These are phyloP conservation scores for Alligator mississippiensis DNA, from an alignment of 2,113 vertebrate species.

Conservation along the genomic window DNA sequence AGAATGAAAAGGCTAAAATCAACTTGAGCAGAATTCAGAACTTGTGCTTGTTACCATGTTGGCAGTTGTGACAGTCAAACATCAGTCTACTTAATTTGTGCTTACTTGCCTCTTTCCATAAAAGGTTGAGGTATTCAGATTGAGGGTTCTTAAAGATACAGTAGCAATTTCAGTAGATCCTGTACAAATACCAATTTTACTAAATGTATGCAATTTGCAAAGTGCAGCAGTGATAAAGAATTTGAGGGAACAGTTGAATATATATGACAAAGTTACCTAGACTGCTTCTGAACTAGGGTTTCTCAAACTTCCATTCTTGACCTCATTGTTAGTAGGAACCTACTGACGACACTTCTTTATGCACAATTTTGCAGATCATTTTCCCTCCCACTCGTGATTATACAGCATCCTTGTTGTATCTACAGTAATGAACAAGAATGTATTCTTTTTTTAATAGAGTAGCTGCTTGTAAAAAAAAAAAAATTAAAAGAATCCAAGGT, in stretches of 20 bases:
- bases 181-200: neutral
- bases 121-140: slow-evolving; percentile 79
- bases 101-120: slow-evolving; percentile 70
- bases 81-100: slow-evolving; percentile 53
- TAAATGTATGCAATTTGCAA: neutral
- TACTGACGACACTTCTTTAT: neutral
- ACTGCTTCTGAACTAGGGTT: neutral
- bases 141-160: slow-evolving; percentile 74
- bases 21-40: neutral
- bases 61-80: slow-evolving; percentile 51
- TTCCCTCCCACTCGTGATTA: neutral
- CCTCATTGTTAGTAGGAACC: accelerated
- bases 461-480: neutral
- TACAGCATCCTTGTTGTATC: neutral
- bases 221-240: neutral
- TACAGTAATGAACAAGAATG: neutral
- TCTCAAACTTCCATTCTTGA: neutral
- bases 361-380: neutral
- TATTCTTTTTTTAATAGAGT: neutral
- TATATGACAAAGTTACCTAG: neutral
- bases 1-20: slow-evolving; percentile 37
- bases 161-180: slow-evolving; percentile 33
- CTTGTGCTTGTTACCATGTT: slow-evolving; percentile 18
- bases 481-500: neutral
- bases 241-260: neutral